These are phyloP conservation scores for Syritta pipiens DNA, from an alignment of 2,888 invertebrate species.

Conservation along the genomic window DNA sequence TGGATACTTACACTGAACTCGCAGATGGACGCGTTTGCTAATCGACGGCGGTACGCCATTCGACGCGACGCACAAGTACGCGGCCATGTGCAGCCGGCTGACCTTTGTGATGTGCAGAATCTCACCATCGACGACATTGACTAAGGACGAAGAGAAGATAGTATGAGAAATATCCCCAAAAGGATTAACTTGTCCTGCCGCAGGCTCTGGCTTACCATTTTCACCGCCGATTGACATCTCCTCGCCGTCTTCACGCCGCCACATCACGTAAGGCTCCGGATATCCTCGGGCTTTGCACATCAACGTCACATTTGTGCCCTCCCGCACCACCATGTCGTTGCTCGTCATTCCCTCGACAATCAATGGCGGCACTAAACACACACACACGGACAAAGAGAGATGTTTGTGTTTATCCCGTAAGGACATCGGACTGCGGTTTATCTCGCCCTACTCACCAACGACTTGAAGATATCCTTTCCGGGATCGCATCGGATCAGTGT, in stretches of 20 bases:
- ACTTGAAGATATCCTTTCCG: constrained; percentile 94
- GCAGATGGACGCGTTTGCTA: constrained; percentile 89
- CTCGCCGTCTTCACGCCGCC: constrained; percentile 93
- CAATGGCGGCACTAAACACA: constrained; percentile 89
- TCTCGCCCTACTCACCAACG: constrained; percentile 85
- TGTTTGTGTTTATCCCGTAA: constrained; percentile 26
- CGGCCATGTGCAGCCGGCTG: constrained; percentile 94
- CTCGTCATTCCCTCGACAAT: constrained; percentile 94
- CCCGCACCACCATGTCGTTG: constrained; percentile 94
- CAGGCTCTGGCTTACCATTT: constrained; percentile 85
- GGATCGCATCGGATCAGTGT: constrained; percentile 96
- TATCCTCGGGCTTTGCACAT: constrained; percentile 93
- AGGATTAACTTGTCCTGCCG: constrained; percentile 37
- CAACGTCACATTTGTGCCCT: constrained; percentile 92
- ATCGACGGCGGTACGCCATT: constrained; percentile 95
- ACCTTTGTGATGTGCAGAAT: constrained; percentile 91
- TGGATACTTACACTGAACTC: constrained; percentile 89
- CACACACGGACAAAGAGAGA: neutral
- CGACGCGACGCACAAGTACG: constrained; percentile 94
- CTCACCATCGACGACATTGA: constrained; percentile 93
- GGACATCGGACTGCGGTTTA: no score
- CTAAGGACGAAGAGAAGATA: constrained; percentile 84
- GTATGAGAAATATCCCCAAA: constrained; percentile 20
- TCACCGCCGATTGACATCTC: constrained; percentile 94
- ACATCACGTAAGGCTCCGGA: constrained; percentile 95